Percentiles rank a stretch among this genome's conserved stretches.
These are phyloP conservation scores for Hypselothyrea guttata DNA, from an alignment of 2,888 invertebrate genomes.

Conservation along the genomic window DNA sequence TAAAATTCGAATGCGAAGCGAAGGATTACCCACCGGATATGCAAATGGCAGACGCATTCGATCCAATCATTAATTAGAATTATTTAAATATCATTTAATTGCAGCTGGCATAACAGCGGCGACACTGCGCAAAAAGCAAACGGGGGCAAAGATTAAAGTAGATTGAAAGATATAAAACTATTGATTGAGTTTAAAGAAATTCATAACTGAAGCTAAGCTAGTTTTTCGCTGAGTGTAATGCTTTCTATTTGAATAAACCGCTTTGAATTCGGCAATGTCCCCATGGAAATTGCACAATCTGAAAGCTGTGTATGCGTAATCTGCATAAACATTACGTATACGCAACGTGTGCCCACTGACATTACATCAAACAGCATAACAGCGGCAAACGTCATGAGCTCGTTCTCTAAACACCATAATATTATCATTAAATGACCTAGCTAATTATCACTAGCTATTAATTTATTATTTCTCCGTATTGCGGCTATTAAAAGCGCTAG, in stretches of 20 bases:
- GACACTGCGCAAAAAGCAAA: neutral
- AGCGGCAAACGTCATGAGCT: conserved; percentile 10
- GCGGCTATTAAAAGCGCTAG: too few relatives aligned
- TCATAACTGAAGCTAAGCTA: too few relatives aligned
- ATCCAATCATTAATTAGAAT: conserved; percentile 63
- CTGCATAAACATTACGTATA: too few relatives aligned
- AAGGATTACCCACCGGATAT: conserved; percentile 48
- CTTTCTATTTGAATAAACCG: too few relatives aligned
- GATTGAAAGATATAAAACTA: neutral
- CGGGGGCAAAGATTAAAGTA: neutral
- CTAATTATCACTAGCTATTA: conserved; percentile 43
- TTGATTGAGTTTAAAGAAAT: too few relatives aligned
- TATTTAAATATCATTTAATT: conserved; percentile 68
- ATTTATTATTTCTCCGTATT: conserved; percentile 23
- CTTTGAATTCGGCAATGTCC: too few relatives aligned
- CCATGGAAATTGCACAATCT: too few relatives aligned
- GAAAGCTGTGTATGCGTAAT: too few relatives aligned
- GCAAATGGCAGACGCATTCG: conserved; percentile 33
- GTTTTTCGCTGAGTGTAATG: too few relatives aligned
- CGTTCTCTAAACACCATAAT: conserved; percentile 26
- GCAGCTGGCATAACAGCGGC: conserved; percentile 6
- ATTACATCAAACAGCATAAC: neutral
- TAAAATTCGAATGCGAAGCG: conserved; percentile 33
- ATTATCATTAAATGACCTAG: conserved; percentile 42
- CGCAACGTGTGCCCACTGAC: too few relatives aligned